Percentiles rank a stretch among this genome's conserved stretches.
phyloP scores from a whole-genome alignment of 2,113 vertebrate genomes.

The Campylorhamphus procurvoides region DNA sequence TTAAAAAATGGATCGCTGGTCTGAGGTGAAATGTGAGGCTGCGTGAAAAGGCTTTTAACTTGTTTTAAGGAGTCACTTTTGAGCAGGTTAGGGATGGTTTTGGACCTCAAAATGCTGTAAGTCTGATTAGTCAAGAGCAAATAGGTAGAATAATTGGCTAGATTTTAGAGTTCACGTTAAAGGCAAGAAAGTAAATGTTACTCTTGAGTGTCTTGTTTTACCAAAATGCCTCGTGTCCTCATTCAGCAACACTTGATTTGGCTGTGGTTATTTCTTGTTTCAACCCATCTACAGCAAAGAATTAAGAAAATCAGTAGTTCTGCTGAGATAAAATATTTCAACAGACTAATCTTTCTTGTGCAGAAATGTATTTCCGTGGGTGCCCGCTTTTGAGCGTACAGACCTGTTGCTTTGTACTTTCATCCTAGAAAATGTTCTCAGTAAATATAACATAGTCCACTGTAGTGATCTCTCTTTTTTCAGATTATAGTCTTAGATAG shows the following conservation, averaged over 20 bases:
- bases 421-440: neutral
- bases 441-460: neutral
- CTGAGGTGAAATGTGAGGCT: neutral
- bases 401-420: constrained; percentile 37
- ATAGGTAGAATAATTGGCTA: no score
- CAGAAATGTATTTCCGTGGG: neutral
- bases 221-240: neutral
- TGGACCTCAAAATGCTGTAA: neutral
- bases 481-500: neutral
- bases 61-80: neutral
- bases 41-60: neutral
- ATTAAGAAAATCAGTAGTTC: neutral
- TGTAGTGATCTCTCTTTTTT: neutral
- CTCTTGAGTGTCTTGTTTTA: neutral
- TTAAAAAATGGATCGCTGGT: neutral
- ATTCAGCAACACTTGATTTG: neutral
- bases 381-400: neutral
- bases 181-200: neutral
- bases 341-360: neutral
- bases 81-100: neutral
- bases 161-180: neutral
- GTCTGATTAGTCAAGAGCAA: neutral
- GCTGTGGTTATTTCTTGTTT: neutral
- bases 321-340: neutral
- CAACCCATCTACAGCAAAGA: neutral